A percentile compares a stretch with the other conserved stretches of the same genome.
Conservation (phyloP, 2,888 invertebrate species). For the Apamea epomidion region DNA sequence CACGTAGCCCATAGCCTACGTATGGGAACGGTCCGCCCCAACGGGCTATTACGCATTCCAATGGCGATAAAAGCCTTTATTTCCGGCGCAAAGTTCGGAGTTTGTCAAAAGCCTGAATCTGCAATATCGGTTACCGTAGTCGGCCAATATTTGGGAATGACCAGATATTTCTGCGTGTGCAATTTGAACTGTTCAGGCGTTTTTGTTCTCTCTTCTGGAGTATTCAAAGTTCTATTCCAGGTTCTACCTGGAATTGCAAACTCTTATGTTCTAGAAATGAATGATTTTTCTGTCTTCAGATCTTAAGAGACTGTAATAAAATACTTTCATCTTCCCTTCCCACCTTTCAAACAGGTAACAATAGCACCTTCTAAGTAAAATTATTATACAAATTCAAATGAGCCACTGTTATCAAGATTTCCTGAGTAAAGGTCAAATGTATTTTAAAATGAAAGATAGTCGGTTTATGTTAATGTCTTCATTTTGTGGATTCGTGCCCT, state of each 20-base stretch:
- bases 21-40: slow-evolving; percentile 49
- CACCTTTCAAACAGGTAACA: slow-evolving; percentile 29
- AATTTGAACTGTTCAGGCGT: neutral
- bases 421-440: slow-evolving; percentile 61
- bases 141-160: slow-evolving; percentile 35
- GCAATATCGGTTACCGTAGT: slow-evolving; percentile 52
- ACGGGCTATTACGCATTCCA: slow-evolving; percentile 63
- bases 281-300: neutral
- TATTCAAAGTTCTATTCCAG: neutral
- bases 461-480: slow-evolving; percentile 64
- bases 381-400: slow-evolving; percentile 65
- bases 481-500: slow-evolving; percentile 56
- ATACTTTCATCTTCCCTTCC: slow-evolving; percentile 8
- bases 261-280: slow-evolving; percentile 8
- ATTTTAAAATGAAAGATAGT: slow-evolving; percentile 67
- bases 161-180: slow-evolving; percentile 15
- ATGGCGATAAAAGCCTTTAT: slow-evolving; percentile 64
- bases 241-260: neutral
- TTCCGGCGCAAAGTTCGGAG: slow-evolving; percentile 50
- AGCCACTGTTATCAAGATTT: slow-evolving; percentile 62
- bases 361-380: slow-evolving; percentile 51
- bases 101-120: slow-evolving; percentile 54
- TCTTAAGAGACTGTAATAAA: neutral
- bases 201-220: neutral
- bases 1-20: slow-evolving; percentile 38